phyloP scores from a whole-genome alignment of 2,888 invertebrate species.

The Hypercompe scribonia region DNA sequence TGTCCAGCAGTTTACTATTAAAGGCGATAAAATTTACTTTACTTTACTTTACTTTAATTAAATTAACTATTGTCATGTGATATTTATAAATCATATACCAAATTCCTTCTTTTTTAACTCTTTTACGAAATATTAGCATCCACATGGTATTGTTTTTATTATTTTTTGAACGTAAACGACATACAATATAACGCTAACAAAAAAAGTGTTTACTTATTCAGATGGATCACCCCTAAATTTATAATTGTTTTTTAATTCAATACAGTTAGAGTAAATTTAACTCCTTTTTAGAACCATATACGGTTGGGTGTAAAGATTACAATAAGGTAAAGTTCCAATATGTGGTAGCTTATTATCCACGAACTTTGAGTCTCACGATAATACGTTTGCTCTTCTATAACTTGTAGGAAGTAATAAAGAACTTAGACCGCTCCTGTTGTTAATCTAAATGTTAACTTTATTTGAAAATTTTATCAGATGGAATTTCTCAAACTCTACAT shows the following conservation, averaged over 20 bases:
- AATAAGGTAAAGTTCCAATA: not conserved
- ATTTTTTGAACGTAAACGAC: too few species aligned
- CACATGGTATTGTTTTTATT: not conserved
- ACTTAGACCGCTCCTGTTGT: constrained; percentile 1
- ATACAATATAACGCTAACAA: not conserved
- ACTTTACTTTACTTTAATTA: too few species aligned
- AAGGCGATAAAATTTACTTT: too few species aligned
- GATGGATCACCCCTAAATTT: not conserved
- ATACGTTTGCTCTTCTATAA: constrained; percentile 1
- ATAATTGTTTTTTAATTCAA: not conserved
- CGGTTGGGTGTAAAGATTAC: not conserved
- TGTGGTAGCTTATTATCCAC: not conserved
- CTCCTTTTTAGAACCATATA: not conserved
- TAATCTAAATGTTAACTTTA: not conserved
- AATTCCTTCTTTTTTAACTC: not conserved
- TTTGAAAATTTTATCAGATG: not conserved
- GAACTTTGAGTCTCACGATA: not conserved
- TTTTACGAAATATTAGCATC: not conserved
- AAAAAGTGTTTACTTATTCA: not conserved
- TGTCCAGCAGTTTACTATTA: too few species aligned
- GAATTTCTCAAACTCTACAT: not conserved
- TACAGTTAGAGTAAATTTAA: not conserved
- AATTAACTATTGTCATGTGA: too few species aligned
- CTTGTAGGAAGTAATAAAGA: constrained; percentile 9
- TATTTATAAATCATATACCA: too few species aligned